These are phyloP conservation scores for Electrophaes corylata DNA, from an alignment of 2,888 invertebrate genomes.

Conservation along the genomic window DNA sequence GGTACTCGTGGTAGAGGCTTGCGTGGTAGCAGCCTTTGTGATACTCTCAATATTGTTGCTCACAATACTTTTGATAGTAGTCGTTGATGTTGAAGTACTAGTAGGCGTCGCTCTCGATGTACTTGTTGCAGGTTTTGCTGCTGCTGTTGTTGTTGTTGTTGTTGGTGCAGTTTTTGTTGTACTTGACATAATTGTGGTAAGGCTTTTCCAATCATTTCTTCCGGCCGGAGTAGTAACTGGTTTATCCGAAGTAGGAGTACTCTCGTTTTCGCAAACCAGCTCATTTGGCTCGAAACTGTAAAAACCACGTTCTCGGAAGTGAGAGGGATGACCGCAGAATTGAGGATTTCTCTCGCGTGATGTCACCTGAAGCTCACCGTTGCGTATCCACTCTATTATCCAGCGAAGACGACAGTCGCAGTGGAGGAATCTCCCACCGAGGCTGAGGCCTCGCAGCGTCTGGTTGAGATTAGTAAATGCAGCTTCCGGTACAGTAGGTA, in stretches of 20 bases:
- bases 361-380: slow-evolving; percentile 95
- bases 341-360: slow-evolving; percentile 96
- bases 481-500: slow-evolving; percentile 91
- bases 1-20: slow-evolving; percentile 59
- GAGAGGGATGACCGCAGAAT: slow-evolving; percentile 93
- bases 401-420: slow-evolving; percentile 95
- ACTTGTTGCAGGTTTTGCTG: slow-evolving; percentile 38
- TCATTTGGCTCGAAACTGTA: slow-evolving; percentile 94
- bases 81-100: slow-evolving; percentile 29
- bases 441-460: slow-evolving; percentile 92
- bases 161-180: slow-evolving; percentile 51
- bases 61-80: slow-evolving; percentile 47
- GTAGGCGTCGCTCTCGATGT: slow-evolving; percentile 33
- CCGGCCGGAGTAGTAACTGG: slow-evolving; percentile 48
- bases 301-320: slow-evolving; percentile 92
- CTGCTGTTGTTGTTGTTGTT: slow-evolving; percentile 45
- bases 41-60: slow-evolving; percentile 53
- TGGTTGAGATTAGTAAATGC: slow-evolving; percentile 91
- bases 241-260: slow-evolving; percentile 53
- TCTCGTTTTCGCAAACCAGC: slow-evolving; percentile 84
- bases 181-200: slow-evolving; percentile 51
- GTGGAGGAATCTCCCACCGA: slow-evolving; percentile 94
- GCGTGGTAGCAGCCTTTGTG: slow-evolving; percentile 46
- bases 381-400: slow-evolving; percentile 95
- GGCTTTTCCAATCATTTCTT: slow-evolving; percentile 53